Conservation (phyloP, 2,797 vertebrate species). For the Dendrocincla fuliginosa region DNA sequence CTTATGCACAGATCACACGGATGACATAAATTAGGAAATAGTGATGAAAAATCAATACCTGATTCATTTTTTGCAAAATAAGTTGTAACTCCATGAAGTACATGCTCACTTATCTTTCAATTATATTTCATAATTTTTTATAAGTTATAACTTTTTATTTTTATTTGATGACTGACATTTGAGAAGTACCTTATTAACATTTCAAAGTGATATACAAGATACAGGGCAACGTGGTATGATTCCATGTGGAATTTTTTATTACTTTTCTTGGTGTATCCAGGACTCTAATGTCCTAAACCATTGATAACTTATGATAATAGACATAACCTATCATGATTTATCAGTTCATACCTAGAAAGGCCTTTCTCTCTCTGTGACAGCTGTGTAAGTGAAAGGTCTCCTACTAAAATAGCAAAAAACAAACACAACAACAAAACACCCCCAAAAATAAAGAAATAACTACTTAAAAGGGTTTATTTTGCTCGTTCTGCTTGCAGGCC, state of each 20-base stretch:
- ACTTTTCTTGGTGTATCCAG: background rate
- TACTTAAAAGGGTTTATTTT: background rate
- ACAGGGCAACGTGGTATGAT: background rate
- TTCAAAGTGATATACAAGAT: background rate
- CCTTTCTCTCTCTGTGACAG: background rate
- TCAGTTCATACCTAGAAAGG: background rate
- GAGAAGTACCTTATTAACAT: background rate
- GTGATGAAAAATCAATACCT: background rate
- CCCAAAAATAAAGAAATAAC: background rate
- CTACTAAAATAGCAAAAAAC: background rate
- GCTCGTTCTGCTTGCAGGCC: background rate
- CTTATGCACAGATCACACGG: background rate
- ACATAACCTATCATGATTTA: background rate
- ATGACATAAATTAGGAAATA: background rate
- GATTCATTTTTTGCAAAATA: background rate
- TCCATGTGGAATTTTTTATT: background rate
- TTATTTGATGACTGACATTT: background rate
- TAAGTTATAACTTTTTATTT: too few species aligned
- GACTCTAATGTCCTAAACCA: background rate
- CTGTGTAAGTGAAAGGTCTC: background rate
- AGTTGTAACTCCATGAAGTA: background rate
- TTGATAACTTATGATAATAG: background rate
- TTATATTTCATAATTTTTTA: background rate
- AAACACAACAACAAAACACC: too few species aligned
- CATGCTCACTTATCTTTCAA: background rate